These are phyloP conservation scores for Raillietiella orientalis DNA, from an alignment of 2,888 invertebrate genomes.

Conservation along the genomic window DNA sequence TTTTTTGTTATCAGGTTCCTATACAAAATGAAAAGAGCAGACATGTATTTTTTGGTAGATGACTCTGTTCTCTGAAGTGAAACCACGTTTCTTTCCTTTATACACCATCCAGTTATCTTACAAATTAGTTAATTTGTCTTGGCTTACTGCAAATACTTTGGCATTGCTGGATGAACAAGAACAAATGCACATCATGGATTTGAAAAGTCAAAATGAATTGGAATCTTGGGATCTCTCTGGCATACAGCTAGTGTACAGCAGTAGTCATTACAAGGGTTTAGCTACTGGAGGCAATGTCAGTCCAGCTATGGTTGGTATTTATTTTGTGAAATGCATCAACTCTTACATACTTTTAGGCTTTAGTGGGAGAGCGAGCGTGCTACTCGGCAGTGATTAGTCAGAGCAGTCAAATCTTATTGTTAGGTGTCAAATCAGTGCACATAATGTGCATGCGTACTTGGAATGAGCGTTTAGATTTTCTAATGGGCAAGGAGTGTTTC, in stretches of 20 bases:
- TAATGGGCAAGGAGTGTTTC: conserved; percentile 15
- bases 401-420: conserved; percentile 28
- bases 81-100: conserved; percentile 24
- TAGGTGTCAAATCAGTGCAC: conserved; percentile 29
- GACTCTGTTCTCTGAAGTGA: conserved; percentile 7
- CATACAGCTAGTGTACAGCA: conserved; percentile 41
- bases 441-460: conserved; percentile 17
- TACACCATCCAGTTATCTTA: conserved; percentile 33
- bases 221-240: conserved; percentile 46
- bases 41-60: conserved; percentile 6
- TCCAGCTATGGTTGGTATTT: conserved; percentile 26
- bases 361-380: conserved; percentile 37
- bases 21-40: conserved; percentile 15
- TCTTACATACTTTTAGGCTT: conserved; percentile 15
- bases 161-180: conserved; percentile 57
- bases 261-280: conserved; percentile 32
- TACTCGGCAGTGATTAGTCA: conserved; percentile 33
- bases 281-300: conserved; percentile 84
- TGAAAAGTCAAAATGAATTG: conserved; percentile 50
- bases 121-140: conserved; percentile 36
- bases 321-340: conserved; percentile 3
- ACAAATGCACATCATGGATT: conserved; percentile 57
- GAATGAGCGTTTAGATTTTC: conserved; percentile 17
- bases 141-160: conserved; percentile 49
- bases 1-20: conserved; percentile 21